Base-by-base conservation (phyloP, 2,888 invertebrate species). In the Melanchra persicariae region DNA sequence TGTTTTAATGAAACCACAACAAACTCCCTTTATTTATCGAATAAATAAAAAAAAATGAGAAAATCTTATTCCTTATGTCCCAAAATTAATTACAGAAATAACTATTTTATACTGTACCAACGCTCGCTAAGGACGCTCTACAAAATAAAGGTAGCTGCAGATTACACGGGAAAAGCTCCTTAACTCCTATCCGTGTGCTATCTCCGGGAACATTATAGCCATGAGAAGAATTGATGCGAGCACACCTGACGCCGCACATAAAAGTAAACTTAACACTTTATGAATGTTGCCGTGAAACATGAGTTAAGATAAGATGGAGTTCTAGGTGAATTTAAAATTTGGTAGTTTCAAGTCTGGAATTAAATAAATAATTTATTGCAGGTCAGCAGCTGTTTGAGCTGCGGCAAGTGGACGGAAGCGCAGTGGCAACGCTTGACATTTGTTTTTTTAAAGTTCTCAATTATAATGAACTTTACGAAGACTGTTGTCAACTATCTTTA, bases 171-270 rank as follows among this genome's bases (percentile, higher is more conserved):
- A 59, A n/a, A 64, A 59, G 54, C 61, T 74, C 59, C 72, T 74
- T 74, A 74, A 69, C 62, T 62, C 58, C 34, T 63, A 77, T 61
- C 82, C 75, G 74, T 70, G 74, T 74, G 70, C 73, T 68, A 83
- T 84, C 67, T 81, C 72, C 70, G 73, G 78, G 57, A 81, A 83
- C 83, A 83, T 89, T 85, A 88, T 81, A 87, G 79, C 81, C 80
- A 72, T 85, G 84, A 77, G 87, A 89, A 89, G 88, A 90, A 89
- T 90, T 87, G 89, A 88, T 80, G 83, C 84, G 62, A 70, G 80
- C 83, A 82, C 89, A 90, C 91, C 91, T 91, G 91, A 86, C 85
- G 84, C 85, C 72, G 70, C 73, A 63, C 73, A 66, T 83, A 74
- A 80, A 77, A 78, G 79, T 80, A 83, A 89, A 89, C 87, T 89